phyloP scores from a whole-genome alignment of 2,888 invertebrate genomes.

The Mythimna lalbum region DNA sequence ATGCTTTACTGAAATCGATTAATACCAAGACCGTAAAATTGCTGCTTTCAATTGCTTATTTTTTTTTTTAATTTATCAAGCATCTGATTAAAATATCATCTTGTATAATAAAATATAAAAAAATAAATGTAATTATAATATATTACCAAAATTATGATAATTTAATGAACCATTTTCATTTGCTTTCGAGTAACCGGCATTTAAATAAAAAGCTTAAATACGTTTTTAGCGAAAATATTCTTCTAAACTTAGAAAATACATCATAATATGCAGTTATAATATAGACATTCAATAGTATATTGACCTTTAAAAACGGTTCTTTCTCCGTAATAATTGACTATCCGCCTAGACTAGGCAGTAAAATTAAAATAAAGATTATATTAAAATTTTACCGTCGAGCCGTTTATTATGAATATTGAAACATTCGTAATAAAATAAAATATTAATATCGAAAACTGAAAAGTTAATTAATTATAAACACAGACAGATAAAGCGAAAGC shows the following conservation, averaged over 20 bases:
- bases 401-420: no score
- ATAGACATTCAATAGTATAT: slow-evolving; percentile 1
- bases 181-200: background rate
- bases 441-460: slow-evolving; percentile 25
- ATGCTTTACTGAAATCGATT: no score
- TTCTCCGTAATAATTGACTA: slow-evolving; percentile 18
- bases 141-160: background rate
- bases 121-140: background rate
- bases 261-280: background rate
- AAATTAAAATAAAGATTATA: slow-evolving; percentile 8
- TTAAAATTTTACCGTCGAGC: background rate
- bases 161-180: background rate
- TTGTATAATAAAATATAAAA: background rate
- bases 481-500: slow-evolving; percentile 55
- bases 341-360: slow-evolving; percentile 3
- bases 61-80: no score
- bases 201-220: no score
- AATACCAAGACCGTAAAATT: no score
- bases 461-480: slow-evolving; percentile 21
- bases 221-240: background rate
- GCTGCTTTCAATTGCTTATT: no score
- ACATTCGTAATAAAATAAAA: background rate
- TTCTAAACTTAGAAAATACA: background rate
- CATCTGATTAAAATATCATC: background rate
- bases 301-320: slow-evolving; percentile 4